phyloP scores from a whole-genome alignment of 2,797 vertebrate genomes.

The Fistularia commersonii region DNA sequence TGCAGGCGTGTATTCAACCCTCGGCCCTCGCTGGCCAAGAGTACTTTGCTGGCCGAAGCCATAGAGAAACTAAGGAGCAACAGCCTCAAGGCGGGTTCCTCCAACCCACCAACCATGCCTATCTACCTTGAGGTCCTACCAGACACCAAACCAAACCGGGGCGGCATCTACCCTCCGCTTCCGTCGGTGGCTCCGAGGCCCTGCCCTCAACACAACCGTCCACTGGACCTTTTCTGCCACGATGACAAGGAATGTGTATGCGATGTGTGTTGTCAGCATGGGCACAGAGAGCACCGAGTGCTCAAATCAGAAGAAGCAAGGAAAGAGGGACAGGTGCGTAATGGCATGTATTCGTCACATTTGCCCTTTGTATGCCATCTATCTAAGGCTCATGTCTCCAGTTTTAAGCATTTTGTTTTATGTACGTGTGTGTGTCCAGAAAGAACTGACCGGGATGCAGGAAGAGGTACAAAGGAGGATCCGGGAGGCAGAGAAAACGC shows the following conservation, averaged over 20 bases:
- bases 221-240: slow-evolving; percentile 71
- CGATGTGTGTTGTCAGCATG: slow-evolving; percentile 61
- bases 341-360: background rate
- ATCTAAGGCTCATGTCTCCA: background rate
- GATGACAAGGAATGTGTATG: slow-evolving; percentile 71
- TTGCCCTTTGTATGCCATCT: background rate
- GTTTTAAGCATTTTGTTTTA: background rate
- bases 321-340: slow-evolving; percentile 63
- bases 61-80: slow-evolving; percentile 73
- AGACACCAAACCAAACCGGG: slow-evolving; percentile 19
- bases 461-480: slow-evolving; percentile 44
- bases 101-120: slow-evolving; percentile 37
- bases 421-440: slow-evolving; percentile 34
- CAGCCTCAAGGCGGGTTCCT: slow-evolving; percentile 39
- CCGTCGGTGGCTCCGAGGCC: slow-evolving; percentile 36
- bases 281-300: slow-evolving; percentile 70
- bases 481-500: slow-evolving; percentile 40
- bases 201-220: slow-evolving; percentile 64
- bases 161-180: slow-evolving; percentile 65
- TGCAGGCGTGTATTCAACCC: slow-evolving; percentile 75
- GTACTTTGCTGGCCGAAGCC: slow-evolving; percentile 71
- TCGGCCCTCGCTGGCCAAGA: slow-evolving; percentile 70
- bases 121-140: slow-evolving; percentile 49
- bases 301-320: slow-evolving; percentile 60
- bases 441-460: slow-evolving; percentile 59